Percentiles rank a stretch among this genome's conserved stretches.
These are phyloP conservation scores for Drosophila siamana DNA, from an alignment of 2,888 invertebrate genomes.

Conservation along the genomic window DNA sequence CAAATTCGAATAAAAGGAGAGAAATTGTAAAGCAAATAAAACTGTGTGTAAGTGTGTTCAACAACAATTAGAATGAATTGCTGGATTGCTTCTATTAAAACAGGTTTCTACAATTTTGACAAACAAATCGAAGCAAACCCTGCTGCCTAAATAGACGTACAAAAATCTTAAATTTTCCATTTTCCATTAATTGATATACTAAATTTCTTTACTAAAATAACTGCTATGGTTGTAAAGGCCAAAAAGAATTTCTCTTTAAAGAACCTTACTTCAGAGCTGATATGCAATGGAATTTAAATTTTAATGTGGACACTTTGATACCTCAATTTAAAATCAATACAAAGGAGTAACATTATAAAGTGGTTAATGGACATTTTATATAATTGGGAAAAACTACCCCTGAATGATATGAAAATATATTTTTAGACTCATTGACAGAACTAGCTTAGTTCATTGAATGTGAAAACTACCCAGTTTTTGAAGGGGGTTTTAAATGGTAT, in stretches of 20 bases:
- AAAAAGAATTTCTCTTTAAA: no score
- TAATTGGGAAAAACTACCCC: no score
- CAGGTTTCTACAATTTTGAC: constrained; percentile 10
- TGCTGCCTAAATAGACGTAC: neutral
- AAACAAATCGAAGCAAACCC: neutral
- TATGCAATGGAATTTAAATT: neutral
- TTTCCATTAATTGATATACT: neutral
- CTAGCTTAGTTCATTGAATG: no score
- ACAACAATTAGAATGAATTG: constrained; percentile 55
- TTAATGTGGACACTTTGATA: neutral
- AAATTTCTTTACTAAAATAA: no score
- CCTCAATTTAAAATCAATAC: neutral
- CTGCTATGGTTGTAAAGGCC: no score
- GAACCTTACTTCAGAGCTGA: no score
- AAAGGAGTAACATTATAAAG: no score
- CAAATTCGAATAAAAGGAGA: constrained; percentile 33
- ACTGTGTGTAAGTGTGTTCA: constrained; percentile 44
- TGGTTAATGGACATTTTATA: no score
- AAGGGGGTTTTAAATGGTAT: no score
- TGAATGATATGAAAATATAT: no score
- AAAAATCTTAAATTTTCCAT: neutral
- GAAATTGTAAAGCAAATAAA: constrained; percentile 54
- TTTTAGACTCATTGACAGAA: no score
- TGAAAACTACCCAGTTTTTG: no score
- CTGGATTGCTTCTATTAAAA: neutral